Conservation (phyloP, 2,888 invertebrate species). For the Epicampocera succincta region DNA sequence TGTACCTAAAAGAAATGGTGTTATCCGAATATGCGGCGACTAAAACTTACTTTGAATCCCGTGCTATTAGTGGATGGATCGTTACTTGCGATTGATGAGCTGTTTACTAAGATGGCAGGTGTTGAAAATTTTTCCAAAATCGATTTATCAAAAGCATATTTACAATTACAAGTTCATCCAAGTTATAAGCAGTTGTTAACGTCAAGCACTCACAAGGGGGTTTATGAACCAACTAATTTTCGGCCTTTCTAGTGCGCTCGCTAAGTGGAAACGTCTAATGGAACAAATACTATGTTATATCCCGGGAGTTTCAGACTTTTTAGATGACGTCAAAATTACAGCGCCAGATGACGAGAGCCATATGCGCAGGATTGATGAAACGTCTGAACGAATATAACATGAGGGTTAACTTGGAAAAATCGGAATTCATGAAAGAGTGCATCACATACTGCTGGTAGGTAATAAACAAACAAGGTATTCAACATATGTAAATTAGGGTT, state of each 20-base stretch:
- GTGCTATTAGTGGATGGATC: neutral
- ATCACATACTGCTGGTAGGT: constrained; percentile 73
- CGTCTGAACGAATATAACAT: constrained; percentile 72
- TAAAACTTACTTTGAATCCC: neutral
- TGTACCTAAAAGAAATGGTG: neutral
- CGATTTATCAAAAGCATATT: neutral
- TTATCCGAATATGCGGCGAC: neutral
- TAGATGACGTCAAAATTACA: constrained; percentile 70
- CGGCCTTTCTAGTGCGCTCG: constrained; percentile 75
- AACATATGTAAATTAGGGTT: constrained; percentile 73
- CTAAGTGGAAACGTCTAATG: constrained; percentile 75
- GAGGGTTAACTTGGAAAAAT: constrained; percentile 73
- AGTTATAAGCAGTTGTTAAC: constrained; percentile 72
- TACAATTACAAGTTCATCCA: neutral
- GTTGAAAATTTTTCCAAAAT: constrained; percentile 1
- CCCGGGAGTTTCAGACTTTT: constrained; percentile 69
- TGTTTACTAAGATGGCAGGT: neutral
- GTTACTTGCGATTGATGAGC: neutral
- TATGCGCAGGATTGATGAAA: constrained; percentile 70
- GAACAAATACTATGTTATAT: constrained; percentile 73
- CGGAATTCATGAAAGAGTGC: constrained; percentile 72
- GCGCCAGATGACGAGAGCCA: constrained; percentile 71
- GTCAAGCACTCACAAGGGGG: constrained; percentile 76
- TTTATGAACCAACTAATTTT: constrained; percentile 75
- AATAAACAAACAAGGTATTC: constrained; percentile 71